Evolutionary conservation across 37 sponge, comb jelly and placozoan species (phyloP), one percentile per base, ranked within the genome.

Genomic region (Cliona cf. orientalis): DNA sequence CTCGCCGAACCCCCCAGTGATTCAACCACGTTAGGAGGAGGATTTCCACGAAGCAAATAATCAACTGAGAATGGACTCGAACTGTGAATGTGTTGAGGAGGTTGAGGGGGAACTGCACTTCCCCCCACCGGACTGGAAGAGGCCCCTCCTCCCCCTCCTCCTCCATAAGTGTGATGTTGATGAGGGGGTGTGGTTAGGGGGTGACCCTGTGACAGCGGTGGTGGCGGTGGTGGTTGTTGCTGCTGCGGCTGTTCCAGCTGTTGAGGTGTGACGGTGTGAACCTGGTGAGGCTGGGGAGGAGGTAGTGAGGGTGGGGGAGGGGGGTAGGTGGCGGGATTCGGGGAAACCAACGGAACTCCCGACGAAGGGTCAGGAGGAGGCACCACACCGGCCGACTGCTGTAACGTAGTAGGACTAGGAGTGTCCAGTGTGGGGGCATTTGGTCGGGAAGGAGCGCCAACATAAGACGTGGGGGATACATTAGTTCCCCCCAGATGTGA

Each of bases 1-100:
- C n/a, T n/a, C n/a, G n/a, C n/a, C n/a, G n/a, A n/a, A 49, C 73
- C 55, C 55, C n/a, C 73, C 35, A 55, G 36, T 5, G 73, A 46
- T 36, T 72, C 73, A 9, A 49, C 14, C 14, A 14, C 53, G 5
- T 5, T 56, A 23, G 21, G 2, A 0, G 21, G 2, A 0, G 60
- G 58, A 19, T 35, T 36, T 23, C 74, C 81, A 1, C 86, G 63
- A 17, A 79, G 74, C 4, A 74, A 33, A 68, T 42, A 79, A 68
- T 79, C 87, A 67, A 79, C 41, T 11, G 74, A 80, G 74, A 79
- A 80, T 1, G 87, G 87, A 33, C 58, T 74, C 26, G 66, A 57
- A 55, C 43, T 35, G 65, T 56, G 66, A 0, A 42, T 33, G 66
- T 62, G 55, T 37, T 35, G 42, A 31, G 77, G 14, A 60, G 77